Percentiles rank a stretch among this genome's conserved stretches.
Evolutionary conservation across 2,797 vertebrate genomes (phyloP).

Genomic region (Anisognathus igniventris): DNA sequence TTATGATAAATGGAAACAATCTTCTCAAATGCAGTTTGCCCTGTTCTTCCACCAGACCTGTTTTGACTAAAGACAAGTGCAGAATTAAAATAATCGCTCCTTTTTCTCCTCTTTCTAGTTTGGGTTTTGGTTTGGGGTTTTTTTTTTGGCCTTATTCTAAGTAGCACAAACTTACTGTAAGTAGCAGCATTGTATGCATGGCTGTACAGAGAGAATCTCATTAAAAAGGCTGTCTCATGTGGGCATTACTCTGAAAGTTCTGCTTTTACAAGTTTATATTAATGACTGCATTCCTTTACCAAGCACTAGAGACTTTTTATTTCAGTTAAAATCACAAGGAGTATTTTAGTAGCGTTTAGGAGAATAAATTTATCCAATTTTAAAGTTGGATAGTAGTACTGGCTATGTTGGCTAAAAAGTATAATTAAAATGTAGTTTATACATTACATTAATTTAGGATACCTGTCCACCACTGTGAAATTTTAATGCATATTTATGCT

Average conservation of each 20-base stretch:
- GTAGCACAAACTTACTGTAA: neutral
- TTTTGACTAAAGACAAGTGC: neutral
- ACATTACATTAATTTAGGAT: neutral
- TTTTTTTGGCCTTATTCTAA: neutral
- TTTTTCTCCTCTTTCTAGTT: neutral
- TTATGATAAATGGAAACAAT: constrained; percentile 19
- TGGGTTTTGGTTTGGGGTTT: neutral
- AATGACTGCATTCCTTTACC: neutral
- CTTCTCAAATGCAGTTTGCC: neutral
- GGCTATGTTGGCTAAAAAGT: neutral
- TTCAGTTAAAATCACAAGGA: neutral
- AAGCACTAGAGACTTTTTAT: neutral
- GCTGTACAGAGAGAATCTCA: neutral
- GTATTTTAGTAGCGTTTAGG: neutral
- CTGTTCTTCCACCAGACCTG: neutral
- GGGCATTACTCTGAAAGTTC: neutral
- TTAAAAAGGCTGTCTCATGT: neutral
- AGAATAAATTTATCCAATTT: neutral
- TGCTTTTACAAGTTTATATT: neutral
- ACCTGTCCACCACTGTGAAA: neutral
- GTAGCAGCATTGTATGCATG: neutral
- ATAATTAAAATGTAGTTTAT: neutral
- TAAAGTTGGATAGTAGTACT: neutral
- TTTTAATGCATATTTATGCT: neutral
- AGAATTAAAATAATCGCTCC: neutral